Evolutionary conservation across 1,140 invertebrate genomes (phyloP), one percentile per base, ranked within the genome.

Genomic region (Drosophila kanapiae): DNA sequence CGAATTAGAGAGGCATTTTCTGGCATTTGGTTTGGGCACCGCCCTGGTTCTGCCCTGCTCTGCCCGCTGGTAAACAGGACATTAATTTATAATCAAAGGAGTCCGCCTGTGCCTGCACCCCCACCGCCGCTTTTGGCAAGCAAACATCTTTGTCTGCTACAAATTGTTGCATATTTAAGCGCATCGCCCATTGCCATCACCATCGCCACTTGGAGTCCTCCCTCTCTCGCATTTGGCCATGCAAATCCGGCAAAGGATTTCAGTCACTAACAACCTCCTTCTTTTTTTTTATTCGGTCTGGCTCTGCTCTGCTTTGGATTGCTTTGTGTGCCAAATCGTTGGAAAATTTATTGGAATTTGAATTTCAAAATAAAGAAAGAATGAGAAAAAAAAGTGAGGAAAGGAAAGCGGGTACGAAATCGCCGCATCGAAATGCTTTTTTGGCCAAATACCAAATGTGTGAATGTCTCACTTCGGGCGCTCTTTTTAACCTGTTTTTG

Each of bases 281-380:
- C 7, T 33, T 27, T 29, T 29, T 49, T 68, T 63, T 42, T n/a
- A n/a, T 29, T 38, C 16, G 42, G 35, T 37, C 51, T 54, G 40
- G 43, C 37, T 29, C 40, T 40, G 47, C 35, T 45, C 23, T 48
- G 63, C 64, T 68, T 68, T 38, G 67, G 62, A 70, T 72, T 67
- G 71, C 80, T 86, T 87, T 86, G 83, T 86, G 80, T 80, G 85
- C 80, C 86, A 90, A 90, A 90, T 90, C 82, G 81, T 76, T 90
- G 86, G 86, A 82, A 90, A 90, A 90, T 90, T 90, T 90, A 91
- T 90, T 90, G 80, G 80, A 88, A 90, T 90, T 90, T 90, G 85
- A 90, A 90, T 85, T 90, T 91, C 85, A 85, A 88, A 88, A 88
- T 81, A 75, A 43, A 64, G 47, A 43, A 75, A 33, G 5, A n/a